phyloP scores from a whole-genome alignment of 1,140 invertebrate species.

The Penaeus chinensis region DNA sequence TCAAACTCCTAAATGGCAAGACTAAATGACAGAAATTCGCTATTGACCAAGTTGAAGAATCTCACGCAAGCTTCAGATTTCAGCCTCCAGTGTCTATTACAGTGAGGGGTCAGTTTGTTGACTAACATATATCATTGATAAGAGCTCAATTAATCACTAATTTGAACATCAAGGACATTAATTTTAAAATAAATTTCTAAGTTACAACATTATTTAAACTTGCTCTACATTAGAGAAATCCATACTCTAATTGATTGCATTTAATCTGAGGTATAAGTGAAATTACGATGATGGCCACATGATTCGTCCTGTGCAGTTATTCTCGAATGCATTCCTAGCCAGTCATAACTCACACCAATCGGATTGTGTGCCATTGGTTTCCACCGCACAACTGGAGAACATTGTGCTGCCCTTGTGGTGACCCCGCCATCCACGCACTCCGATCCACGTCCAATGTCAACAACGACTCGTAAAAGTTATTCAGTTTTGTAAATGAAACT shows the following conservation, averaged over 20 bases:
- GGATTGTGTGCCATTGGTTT: too few relatives aligned
- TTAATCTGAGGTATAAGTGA: constrained; percentile 32
- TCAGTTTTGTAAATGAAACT: too few relatives aligned
- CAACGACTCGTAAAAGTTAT: too few relatives aligned
- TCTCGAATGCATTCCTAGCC: too few relatives aligned
- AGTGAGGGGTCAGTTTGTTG: not conserved
- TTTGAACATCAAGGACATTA: constrained; percentile 33
- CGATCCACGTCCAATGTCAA: too few relatives aligned
- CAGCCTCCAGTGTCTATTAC: not conserved
- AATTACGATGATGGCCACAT: constrained; percentile 4
- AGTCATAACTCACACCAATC: too few relatives aligned
- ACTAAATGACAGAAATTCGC: too few relatives aligned
- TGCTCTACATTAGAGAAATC: constrained; percentile 30
- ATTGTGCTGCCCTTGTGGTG: too few relatives aligned
- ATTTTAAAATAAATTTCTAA: constrained; percentile 34
- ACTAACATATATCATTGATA: constrained; percentile 23
- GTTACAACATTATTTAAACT: constrained; percentile 21
- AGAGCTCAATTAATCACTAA: constrained; percentile 25
- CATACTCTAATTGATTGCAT: constrained; percentile 42
- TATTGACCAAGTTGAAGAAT: not conserved
- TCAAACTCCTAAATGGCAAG: too few relatives aligned
- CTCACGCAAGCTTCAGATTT: not conserved
- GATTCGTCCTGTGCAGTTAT: too few relatives aligned
- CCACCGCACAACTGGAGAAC: too few relatives aligned
- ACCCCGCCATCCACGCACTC: too few relatives aligned